Evolutionary conservation across 2,797 vertebrate species (phyloP), one percentile per base, ranked within the genome.

Genomic region (Leontopithecus rosalia): DNA sequence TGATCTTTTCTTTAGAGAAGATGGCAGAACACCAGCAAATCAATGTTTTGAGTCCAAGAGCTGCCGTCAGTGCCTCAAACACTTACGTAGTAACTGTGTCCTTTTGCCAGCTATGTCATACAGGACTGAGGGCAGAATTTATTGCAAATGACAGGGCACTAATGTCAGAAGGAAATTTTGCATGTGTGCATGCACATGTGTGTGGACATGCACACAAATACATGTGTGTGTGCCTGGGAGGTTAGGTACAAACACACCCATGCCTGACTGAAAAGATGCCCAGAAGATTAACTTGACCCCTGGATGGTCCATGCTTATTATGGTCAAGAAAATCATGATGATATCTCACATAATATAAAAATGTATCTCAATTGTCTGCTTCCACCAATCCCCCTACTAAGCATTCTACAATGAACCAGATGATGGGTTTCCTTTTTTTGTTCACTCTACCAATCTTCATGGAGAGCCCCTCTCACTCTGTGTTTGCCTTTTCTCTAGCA

Each of bases 1-100:
- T 9, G 70, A 77, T 96, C 92, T 93, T 77, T 94, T 46, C 87
- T 92, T 95, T 85, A 93, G 46, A 91, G 87, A 83, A 48, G 81
- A 57, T 22, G 81, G 79, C 94, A 96, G 93, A 83, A 90, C 50
- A 94, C 64, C 55, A 92, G 97, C 90, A 90, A 95, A 95, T 97
- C 91, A 92, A 12, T 43, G 58, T 67, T 90, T 52, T 52, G 79
- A 48, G 46, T 46, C 79, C 41, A 84, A 13, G 80, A 36, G 17
- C 85, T 90, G 55, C 43, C 52, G 64, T 92, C 86, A 90, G 79
- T 33, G 70, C 14, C 70, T 93, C 77, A 72, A 61, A 88, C 28
- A 70, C 61, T 76, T 83, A 92, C 4, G 87, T 43, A 91, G 82
- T 41, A 94, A 75, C 95, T 43, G 33, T 90, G 82, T 95, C 77